Evolutionary conservation across 2,113 vertebrate species (phyloP).

Genomic region (Phyllostomus hastatus): DNA sequence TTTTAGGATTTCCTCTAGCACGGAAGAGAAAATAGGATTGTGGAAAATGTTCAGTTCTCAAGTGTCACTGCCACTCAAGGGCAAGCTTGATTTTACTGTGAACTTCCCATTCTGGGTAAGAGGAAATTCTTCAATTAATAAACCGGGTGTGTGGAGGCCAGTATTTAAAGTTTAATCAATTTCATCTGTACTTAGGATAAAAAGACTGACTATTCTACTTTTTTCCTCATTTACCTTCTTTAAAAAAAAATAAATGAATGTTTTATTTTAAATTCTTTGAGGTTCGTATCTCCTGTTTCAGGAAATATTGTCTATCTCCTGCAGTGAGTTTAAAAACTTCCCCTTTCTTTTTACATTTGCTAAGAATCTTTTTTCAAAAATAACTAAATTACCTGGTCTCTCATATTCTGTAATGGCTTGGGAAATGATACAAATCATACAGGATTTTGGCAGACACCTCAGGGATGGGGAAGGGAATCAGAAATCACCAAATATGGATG

Average conservation of each 20-base stretch:
- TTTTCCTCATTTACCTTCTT: slow-evolving; percentile 72
- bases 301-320: slow-evolving; percentile 87
- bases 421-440: slow-evolving; percentile 73
- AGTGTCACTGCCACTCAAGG: slow-evolving; percentile 84
- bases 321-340: slow-evolving; percentile 76
- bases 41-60: slow-evolving; percentile 82
- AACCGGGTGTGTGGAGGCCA: slow-evolving; percentile 87
- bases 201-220: slow-evolving; percentile 84
- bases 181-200: slow-evolving; percentile 86
- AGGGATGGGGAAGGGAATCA: not conserved
- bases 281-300: slow-evolving; percentile 87
- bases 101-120: slow-evolving; percentile 88
- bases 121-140: slow-evolving; percentile 93
- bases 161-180: slow-evolving; percentile 87
- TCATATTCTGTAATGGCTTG: slow-evolving; percentile 66
- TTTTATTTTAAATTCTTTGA: slow-evolving; percentile 88
- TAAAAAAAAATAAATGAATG: slow-evolving; percentile 81
- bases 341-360: slow-evolving; percentile 34
- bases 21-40: slow-evolving; percentile 85
- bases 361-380: slow-evolving; percentile 76
- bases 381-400: slow-evolving; percentile 74
- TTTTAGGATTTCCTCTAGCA: slow-evolving; percentile 85
- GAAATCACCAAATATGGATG: slow-evolving; percentile 70
- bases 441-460: slow-evolving; percentile 74
- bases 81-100: slow-evolving; percentile 85